Conservation (phyloP, 2,113 vertebrate genomes). For the Panthera uncia region DNA sequence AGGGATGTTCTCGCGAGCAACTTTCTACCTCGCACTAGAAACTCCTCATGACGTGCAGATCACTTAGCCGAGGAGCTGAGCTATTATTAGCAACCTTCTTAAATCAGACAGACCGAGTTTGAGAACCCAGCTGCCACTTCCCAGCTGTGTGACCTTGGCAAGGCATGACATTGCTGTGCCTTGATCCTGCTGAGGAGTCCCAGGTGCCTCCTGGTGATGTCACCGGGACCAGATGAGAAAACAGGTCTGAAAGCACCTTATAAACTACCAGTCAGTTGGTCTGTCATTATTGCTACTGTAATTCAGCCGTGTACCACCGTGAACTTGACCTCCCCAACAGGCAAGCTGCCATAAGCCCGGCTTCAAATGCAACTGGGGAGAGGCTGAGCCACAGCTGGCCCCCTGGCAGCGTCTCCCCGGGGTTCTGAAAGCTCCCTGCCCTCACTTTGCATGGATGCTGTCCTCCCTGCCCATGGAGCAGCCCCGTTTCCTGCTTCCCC, state of each 20-base stretch:
- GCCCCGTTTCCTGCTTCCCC: neutral
- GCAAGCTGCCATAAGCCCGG: fast-evolving
- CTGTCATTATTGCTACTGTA: fast-evolving
- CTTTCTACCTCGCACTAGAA: neutral
- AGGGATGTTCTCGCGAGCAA: fast-evolving
- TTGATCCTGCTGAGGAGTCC: neutral
- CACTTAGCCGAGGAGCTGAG: neutral
- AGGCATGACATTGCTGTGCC: fast-evolving
- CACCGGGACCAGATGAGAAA: neutral
- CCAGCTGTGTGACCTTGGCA: neutral
- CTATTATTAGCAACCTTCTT: neutral
- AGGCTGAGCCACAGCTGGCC: neutral
- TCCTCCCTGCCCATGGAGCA: neutral
- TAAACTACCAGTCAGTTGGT: fast-evolving
- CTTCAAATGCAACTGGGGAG: fast-evolving
- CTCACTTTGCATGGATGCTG: no score
- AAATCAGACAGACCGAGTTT: neutral
- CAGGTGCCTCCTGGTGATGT: fast-evolving
- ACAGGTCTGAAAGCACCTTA: neutral
- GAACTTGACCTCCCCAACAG: neutral
- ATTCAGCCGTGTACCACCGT: fast-evolving
- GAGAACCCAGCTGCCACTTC: neutral
- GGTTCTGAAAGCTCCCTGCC: neutral
- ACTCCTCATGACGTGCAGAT: neutral
- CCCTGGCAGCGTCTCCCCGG: fast-evolving